Evolutionary conservation across 2,888 invertebrate species (phyloP).

Genomic region (Orchestes rusci): DNA sequence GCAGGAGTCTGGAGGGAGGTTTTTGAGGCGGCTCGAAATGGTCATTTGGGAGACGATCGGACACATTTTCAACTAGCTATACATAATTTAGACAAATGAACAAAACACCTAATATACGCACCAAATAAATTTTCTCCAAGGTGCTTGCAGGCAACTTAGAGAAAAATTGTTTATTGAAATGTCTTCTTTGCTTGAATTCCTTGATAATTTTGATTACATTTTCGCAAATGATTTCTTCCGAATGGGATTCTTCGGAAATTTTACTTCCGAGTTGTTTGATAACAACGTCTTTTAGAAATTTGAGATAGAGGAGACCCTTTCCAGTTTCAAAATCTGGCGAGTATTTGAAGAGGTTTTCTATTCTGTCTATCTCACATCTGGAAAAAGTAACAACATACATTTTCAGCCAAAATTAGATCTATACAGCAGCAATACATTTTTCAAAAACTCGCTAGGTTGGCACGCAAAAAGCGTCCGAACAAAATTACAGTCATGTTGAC

Average conservation of each 20-base stretch:
- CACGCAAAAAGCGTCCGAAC: no score
- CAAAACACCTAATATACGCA: neutral
- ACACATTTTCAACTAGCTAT: conserved; percentile 30
- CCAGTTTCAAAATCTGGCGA: conserved; percentile 22
- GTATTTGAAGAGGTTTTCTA: conserved; percentile 29
- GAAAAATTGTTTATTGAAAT: conserved; percentile 28
- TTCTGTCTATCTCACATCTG: conserved; percentile 31
- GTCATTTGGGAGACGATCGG: conserved; percentile 29
- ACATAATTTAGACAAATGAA: neutral
- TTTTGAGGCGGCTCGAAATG: conserved; percentile 23
- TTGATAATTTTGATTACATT: conserved; percentile 24
- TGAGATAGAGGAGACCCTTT: conserved; percentile 29
- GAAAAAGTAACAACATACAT: no score
- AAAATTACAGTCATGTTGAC: no score
- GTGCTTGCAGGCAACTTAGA: conserved; percentile 24
- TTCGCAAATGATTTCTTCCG: conserved; percentile 26
- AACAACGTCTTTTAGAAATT: conserved; percentile 27
- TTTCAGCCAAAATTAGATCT: no score
- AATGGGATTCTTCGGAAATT: conserved; percentile 27
- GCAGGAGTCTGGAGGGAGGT: no score
- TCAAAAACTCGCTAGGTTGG: neutral
- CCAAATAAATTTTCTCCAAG: conserved; percentile 24
- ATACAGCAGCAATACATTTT: no score
- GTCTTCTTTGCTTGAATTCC: conserved; percentile 24
- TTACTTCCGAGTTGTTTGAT: conserved; percentile 25